Evolutionary conservation across 2,797 vertebrate genomes (phyloP).

Genomic region (Pitangus sulphuratus): DNA sequence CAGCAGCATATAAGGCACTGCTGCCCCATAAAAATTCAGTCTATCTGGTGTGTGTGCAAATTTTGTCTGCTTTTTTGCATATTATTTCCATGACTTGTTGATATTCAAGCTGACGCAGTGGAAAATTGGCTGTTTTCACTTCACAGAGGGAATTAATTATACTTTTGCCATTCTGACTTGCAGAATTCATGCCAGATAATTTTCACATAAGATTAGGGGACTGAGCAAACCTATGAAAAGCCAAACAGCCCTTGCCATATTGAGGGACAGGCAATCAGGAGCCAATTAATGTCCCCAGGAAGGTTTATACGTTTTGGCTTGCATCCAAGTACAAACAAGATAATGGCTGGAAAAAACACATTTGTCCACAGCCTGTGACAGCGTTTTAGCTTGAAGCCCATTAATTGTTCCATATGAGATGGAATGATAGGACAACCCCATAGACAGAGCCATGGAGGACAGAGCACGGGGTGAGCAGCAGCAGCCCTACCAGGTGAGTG

Average conservation of each 20-base stretch:
- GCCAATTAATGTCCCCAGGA: conserved; percentile 2
- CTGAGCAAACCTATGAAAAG: conserved; percentile 1
- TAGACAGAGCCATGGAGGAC: fast-evolving
- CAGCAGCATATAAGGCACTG: not conserved
- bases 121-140: conserved; percentile 37
- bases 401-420: not conserved
- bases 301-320: conserved; percentile 16
- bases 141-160: conserved; percentile 32
- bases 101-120: not conserved
- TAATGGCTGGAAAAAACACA: conserved; percentile 6
- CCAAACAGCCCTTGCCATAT: not conserved
- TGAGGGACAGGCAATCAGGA: not conserved
- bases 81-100: conserved; percentile 6
- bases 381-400: not conserved
- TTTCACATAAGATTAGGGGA: not conserved
- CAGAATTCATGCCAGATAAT: conserved; percentile 23
- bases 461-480: not conserved
- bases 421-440: not conserved
- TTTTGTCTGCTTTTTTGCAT: not conserved
- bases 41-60: not conserved
- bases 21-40: not conserved
- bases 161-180: conserved; percentile 2
- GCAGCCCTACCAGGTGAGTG: not conserved
- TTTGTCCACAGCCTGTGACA: not conserved
- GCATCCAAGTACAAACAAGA: not conserved